Percentiles rank a stretch among this genome's conserved stretches.
Evolutionary conservation across 2,113 vertebrate species (phyloP).

Genomic region (Varanus komodoensis): DNA sequence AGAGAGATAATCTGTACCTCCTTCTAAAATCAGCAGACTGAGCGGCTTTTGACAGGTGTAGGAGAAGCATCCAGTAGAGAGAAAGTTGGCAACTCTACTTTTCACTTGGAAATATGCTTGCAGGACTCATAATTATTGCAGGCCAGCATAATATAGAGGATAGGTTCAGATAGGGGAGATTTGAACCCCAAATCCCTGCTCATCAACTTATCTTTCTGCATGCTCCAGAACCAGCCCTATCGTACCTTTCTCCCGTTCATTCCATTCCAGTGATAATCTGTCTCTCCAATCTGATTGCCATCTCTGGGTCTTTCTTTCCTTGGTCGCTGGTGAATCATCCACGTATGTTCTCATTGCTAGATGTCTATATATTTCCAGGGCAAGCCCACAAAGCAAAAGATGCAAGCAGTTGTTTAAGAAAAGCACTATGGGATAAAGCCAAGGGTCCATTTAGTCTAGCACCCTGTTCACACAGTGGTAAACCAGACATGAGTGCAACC

Average conservation of each 20-base stretch:
- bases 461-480: no score
- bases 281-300: background rate
- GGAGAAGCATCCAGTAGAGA: background rate
- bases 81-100: background rate
- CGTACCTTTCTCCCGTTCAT: background rate
- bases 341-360: background rate
- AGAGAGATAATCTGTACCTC: background rate
- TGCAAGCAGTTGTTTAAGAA: background rate
- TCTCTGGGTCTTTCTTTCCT: background rate
- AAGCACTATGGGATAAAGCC: no score
- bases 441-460: no score
- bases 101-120: background rate
- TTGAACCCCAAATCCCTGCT: background rate
- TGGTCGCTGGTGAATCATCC: background rate
- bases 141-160: background rate
- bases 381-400: no score
- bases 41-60: background rate
- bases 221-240: background rate
- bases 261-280: no score
- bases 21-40: background rate
- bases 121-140: background rate
- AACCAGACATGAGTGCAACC: no score
- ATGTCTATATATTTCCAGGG: background rate
- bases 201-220: background rate
- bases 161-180: background rate